Percentiles rank a stretch among this genome's conserved stretches.
Conservation (phyloP, 2,113 vertebrate genomes). For the Grammomys dolichurus region DNA sequence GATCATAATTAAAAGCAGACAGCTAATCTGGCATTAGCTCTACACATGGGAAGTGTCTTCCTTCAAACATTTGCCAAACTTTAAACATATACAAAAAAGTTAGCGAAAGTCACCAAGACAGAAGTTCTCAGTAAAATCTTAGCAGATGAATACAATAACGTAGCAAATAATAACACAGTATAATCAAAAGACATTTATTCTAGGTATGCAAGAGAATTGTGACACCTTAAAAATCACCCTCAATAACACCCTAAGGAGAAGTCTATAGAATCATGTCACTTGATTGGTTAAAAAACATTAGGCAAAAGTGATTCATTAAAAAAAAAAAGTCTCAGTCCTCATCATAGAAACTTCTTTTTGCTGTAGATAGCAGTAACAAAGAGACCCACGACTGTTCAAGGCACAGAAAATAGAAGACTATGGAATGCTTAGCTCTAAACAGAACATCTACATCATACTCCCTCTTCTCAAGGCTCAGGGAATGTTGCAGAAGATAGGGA, state of each 20-base stretch:
- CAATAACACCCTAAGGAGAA: conserved; percentile 13
- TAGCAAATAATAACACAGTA: not conserved
- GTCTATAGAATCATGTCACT: not conserved
- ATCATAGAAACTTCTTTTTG: not conserved
- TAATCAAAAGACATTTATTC: not conserved
- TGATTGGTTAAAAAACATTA: not conserved
- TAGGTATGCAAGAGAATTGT: not conserved
- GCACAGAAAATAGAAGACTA: not conserved
- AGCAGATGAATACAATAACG: not conserved
- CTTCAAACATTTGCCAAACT: not conserved
- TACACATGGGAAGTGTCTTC: not conserved
- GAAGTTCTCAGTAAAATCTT: conserved; percentile 35
- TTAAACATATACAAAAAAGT: conserved; percentile 20
- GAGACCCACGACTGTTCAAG: not conserved
- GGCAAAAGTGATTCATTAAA: not conserved
- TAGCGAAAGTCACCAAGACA: not conserved
- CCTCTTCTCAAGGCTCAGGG: not conserved
- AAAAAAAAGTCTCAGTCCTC: not conserved
- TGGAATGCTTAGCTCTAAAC: not conserved
- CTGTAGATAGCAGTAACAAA: not conserved
- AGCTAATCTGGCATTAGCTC: not conserved
- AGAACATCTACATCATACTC: not conserved
- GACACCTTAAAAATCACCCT: not conserved
- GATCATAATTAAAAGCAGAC: not conserved
- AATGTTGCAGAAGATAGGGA: not conserved